phyloP scores from a whole-genome alignment of 1,140 invertebrate genomes.

The Rhagoletis pomonella region DNA sequence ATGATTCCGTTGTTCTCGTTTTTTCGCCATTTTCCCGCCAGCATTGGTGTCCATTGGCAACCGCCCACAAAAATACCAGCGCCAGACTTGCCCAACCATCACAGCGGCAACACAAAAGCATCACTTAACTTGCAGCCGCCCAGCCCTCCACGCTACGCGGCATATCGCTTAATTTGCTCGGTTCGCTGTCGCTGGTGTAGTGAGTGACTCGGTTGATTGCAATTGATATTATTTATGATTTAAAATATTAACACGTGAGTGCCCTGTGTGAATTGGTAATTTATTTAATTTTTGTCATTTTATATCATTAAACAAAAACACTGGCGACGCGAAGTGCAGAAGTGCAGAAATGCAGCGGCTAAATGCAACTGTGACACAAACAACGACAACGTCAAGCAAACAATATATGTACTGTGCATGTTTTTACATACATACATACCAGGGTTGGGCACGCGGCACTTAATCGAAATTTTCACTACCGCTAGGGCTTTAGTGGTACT shows the following conservation, averaged over 20 bases:
- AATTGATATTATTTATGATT: constrained; percentile 54
- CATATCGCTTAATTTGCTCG: neutral
- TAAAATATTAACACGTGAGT: constrained; percentile 54
- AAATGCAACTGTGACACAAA: neutral
- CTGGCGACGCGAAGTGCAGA: neutral
- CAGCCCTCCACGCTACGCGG: neutral
- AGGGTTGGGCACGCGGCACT: no score
- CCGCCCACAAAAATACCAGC: neutral
- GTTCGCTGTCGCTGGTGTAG: neutral
- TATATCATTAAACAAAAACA: constrained; percentile 53
- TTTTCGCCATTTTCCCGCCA: neutral
- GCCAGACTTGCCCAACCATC: neutral
- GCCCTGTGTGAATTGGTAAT: constrained; percentile 52
- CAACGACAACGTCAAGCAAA: neutral
- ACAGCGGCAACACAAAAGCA: neutral
- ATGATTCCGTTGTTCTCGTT: constrained; percentile 22
- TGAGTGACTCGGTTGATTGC: neutral
- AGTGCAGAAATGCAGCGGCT: neutral
- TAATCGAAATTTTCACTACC: no score
- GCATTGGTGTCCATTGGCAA: neutral
- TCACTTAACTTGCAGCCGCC: neutral
- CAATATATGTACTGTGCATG: neutral
- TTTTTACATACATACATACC: no score
- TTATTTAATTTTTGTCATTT: constrained; percentile 54
- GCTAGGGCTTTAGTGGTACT: no score